A percentile compares a stretch with the other conserved stretches of the same genome.
Evolutionary conservation across 2,797 vertebrate species (phyloP).

Genomic region (Phyllotis vaccarum): DNA sequence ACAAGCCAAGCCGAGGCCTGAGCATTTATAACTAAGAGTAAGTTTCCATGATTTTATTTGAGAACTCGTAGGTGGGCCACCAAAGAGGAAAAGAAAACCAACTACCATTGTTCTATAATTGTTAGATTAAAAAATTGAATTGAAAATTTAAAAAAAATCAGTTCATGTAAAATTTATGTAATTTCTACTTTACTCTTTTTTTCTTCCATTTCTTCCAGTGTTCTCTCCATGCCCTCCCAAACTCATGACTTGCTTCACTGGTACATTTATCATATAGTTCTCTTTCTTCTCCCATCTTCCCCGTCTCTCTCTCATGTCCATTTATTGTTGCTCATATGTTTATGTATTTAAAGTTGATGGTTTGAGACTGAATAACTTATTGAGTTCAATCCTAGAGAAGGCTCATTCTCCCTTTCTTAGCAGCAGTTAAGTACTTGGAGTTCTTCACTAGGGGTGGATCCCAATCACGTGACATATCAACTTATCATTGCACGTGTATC

Average conservation of each 20-base stretch:
- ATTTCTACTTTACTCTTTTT: background rate
- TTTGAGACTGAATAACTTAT: no score
- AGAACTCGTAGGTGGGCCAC: background rate
- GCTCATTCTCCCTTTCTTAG: no score
- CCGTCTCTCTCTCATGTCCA: background rate
- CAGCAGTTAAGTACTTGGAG: background rate
- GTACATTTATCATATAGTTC: background rate
- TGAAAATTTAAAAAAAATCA: background rate
- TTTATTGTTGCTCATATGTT: no score
- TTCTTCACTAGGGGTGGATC: background rate
- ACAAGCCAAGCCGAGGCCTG: background rate
- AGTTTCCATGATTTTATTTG: background rate
- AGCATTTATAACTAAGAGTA: background rate
- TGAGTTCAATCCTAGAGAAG: no score
- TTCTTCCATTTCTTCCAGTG: background rate
- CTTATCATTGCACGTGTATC: background rate
- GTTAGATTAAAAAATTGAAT: background rate
- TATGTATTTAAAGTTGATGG: background rate
- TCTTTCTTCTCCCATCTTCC: background rate
- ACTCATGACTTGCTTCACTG: background rate
- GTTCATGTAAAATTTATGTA: background rate
- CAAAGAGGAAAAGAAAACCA: background rate
- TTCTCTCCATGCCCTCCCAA: background rate
- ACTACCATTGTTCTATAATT: background rate
- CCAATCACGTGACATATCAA: no score